A percentile compares a stretch with the other conserved stretches of the same genome.
These are phyloP conservation scores for Leucosticte australis DNA, from an alignment of 2,113 vertebrate genomes.

Conservation along the genomic window DNA sequence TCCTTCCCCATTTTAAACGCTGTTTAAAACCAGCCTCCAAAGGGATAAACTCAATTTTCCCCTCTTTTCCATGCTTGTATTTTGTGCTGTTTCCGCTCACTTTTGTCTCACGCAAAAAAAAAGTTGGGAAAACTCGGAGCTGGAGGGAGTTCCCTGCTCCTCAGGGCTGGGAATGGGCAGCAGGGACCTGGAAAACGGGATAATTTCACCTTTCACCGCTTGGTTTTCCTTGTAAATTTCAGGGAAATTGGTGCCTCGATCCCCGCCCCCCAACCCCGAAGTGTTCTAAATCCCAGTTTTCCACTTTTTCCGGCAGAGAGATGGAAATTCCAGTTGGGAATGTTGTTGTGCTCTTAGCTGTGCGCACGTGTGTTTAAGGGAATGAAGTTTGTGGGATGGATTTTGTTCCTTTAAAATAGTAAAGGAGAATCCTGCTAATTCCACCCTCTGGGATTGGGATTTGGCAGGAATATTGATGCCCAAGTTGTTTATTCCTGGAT, in stretches of 20 bases:
- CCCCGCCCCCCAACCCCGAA: accelerated
- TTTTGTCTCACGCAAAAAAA: not conserved
- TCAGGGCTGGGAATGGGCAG: not conserved
- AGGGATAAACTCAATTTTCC: not conserved
- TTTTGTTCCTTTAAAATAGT: not conserved
- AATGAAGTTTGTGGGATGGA: not conserved
- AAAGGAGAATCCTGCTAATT: not conserved
- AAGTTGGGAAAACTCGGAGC: not conserved
- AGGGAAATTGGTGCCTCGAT: not conserved
- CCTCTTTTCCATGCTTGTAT: not conserved
- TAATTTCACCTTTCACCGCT: not conserved
- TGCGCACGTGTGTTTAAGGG: not conserved
- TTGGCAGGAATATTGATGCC: not conserved
- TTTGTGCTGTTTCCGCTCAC: not conserved
- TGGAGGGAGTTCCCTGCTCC: not conserved
- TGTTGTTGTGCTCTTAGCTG: not conserved
- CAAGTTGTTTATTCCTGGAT: not conserved
- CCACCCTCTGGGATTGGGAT: not conserved
- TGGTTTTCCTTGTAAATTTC: not conserved
- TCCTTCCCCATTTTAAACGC: not conserved
- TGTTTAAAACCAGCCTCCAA: not conserved
- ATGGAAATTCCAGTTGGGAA: not conserved
- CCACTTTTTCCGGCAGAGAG: accelerated
- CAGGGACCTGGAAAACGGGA: not conserved
- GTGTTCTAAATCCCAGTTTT: not conserved